These are phyloP conservation scores for Rafetus swinhoei DNA, from an alignment of 2,113 vertebrate species.

Conservation along the genomic window DNA sequence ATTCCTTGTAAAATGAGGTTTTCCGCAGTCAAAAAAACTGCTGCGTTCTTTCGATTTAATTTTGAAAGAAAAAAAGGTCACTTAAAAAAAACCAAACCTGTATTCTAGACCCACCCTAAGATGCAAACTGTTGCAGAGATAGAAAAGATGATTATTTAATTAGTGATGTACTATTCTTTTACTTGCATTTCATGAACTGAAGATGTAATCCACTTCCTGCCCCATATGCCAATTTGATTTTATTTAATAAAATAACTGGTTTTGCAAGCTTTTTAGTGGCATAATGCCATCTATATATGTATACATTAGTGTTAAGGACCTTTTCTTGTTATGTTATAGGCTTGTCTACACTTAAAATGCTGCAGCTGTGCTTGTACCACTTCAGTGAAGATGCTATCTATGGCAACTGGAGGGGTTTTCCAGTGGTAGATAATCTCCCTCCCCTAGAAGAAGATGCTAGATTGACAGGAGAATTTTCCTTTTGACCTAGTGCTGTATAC, in stretches of 20 bases:
- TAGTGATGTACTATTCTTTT: not conserved
- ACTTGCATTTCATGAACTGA: not conserved
- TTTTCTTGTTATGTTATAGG: not conserved
- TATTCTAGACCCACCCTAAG: too few species aligned
- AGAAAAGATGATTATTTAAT: not conserved
- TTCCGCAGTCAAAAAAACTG: too few species aligned
- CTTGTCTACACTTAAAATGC: not conserved
- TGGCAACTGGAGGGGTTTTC: not conserved
- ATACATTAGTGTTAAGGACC: not conserved
- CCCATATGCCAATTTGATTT: not conserved
- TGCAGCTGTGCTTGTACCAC: not conserved
- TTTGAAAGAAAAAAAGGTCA: too few species aligned
- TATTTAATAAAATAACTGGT: slow-evolving; percentile 1
- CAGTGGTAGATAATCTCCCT: not conserved
- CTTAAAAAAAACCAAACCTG: too few species aligned
- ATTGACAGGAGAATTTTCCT: not conserved
- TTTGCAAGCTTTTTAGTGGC: not conserved
- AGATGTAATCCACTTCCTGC: accelerated
- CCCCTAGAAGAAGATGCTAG: not conserved
- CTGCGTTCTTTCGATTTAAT: too few species aligned
- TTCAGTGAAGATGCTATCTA: not conserved
- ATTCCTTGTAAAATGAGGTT: too few species aligned
- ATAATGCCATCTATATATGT: not conserved
- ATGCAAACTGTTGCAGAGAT: slow-evolving; percentile 14
- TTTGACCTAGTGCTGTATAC: not conserved